Evolutionary conservation across 2,888 invertebrate species (phyloP), one percentile per base, ranked within the genome.

Genomic region (Trichacis sp.): DNA sequence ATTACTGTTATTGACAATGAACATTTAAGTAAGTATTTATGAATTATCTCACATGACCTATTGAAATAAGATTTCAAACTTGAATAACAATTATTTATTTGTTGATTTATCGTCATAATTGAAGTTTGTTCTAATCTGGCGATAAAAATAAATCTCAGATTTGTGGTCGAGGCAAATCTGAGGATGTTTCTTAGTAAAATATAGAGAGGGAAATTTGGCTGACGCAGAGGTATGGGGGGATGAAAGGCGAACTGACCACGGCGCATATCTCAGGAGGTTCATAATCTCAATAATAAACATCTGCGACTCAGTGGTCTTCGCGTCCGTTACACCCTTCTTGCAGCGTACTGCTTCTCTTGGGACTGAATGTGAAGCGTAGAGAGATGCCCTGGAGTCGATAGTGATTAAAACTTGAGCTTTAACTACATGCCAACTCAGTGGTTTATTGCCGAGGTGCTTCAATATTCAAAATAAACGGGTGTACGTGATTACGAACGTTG

Each of bases 321-420:
- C 43, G 40, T 49, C 49, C 49, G 40, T 42, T 38, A 47, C 48
- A 60, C 59, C 59, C 56, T 66, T 62, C 56, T 66, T 64, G 58
- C 49, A 6, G 60, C 56, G 54, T 53, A 58, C 61, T 53, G 53
- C 58, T 58, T 55, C 69, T 64, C 64, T 19, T 12, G 64, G 54
- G 66, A 42, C 61, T 66, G 24, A 51, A 40, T 33, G 46, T 48
- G 55, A 58, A 59, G 24, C 55, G 48, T 40, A 33, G 56, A 64
- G 74, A 77, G 73, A 77, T 74, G 73, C 70, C 70, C 74, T 65
- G 63, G 73, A 79, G 81, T 80, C 79, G 78, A 80, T 81, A 79
- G 80, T 81, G 78, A 81, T 81, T 81, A 81, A 80, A 81, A 81
- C 80, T 81, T 81, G 72, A 75, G 75, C 80, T 77, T 76, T 73